Evolutionary conservation across 1,140 invertebrate species (phyloP), one percentile per base, ranked within the genome.

Genomic region (Diachasma alloeum): DNA sequence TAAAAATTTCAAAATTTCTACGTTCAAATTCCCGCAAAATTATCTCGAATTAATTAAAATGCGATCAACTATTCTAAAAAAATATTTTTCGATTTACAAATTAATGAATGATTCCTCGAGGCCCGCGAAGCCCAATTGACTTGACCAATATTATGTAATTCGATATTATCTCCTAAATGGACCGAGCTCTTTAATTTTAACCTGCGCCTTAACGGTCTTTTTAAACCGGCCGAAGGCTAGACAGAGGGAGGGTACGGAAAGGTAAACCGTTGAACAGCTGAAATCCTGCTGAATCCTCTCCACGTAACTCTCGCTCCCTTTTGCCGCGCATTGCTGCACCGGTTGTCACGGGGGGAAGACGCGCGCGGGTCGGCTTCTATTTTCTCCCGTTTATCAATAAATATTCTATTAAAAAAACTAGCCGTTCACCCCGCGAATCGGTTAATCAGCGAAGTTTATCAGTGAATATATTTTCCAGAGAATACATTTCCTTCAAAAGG

Each of bases 201-300:
- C 24, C 59, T 26, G 59, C 72, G 70, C 37, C 13, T 8, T 80
- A 84, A 84, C 83, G 77, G 82, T 81, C 80, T 46, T 70, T 83
- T 67, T 79, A 83, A 82, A 77, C 24, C 9, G 71, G 74, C 17
- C 48, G 24, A 24, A 63, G 59, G 59, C 4, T 19, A 31, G 59
- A 63, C 19, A 76, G 72, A 31, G 63, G 44, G 53, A 15, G 24
- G 24, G 17, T n/a, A 13, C 59, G 4, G 5, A 2, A 63, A 63
- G 59, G 19, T 24, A 79, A 44, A 74, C 67, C 73, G 81, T 37
- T 67, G 69, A 70, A 56, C 11, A 48, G 44, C 70, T 66, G 24
- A 48, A 48, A 19, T 53, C 48, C 48, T 53, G 15, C n/a, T 9
- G 48, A 42, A 53, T 56, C 48, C 48, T 56, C 48, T 56, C 48